Conservation (phyloP, 2,888 invertebrate genomes). For the Campoletis raptor region DNA sequence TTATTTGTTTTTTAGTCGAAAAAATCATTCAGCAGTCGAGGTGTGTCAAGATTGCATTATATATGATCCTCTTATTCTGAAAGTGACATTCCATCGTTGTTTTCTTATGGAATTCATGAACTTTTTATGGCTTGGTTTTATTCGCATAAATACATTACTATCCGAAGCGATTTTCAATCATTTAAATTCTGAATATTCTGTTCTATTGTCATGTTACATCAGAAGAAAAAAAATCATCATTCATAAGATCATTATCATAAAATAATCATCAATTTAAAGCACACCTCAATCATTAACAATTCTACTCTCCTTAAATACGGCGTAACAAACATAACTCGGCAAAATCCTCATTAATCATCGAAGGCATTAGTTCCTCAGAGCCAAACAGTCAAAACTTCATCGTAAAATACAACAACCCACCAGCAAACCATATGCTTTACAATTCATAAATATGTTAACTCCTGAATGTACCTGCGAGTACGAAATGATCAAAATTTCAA, state of each 20-base stretch:
- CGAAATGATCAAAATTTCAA: neutral
- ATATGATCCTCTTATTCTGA: neutral
- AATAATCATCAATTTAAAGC: neutral
- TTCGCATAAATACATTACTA: neutral
- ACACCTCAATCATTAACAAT: neutral
- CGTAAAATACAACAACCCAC: neutral
- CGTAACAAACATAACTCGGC: neutral
- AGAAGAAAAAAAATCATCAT: neutral
- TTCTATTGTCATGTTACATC: neutral
- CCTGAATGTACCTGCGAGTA: neutral
- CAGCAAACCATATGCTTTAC: neutral
- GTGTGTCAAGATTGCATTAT: neutral
- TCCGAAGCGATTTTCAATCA: neutral
- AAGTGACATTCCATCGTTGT: neutral
- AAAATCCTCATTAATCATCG: neutral
- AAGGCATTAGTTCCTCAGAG: neutral
- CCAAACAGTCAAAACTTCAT: neutral
- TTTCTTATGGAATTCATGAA: neutral
- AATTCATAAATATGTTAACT: slow-evolving; percentile 3
- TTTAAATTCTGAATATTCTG: too few species aligned
- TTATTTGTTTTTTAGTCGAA: neutral
- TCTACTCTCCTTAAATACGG: neutral
- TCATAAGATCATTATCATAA: neutral
- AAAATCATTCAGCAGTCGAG: neutral
- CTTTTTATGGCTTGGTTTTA: neutral